Evolutionary conservation across 1,140 invertebrate genomes (phyloP), one percentile per base, ranked within the genome.

Genomic region (Pseudoatta argentina): DNA sequence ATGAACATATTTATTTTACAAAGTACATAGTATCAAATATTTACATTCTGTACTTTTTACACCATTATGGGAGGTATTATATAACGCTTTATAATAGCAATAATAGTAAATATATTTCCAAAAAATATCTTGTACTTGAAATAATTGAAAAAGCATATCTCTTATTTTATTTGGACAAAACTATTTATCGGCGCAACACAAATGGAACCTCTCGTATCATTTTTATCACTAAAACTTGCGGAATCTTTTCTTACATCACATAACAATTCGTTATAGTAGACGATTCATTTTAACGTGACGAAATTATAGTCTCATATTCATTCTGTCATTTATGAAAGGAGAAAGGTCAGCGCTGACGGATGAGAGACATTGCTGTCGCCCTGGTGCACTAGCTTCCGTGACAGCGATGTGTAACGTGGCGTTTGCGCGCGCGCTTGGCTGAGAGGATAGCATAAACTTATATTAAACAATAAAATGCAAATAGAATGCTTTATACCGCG

Each of bases 391-490:
- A 51, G 57, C 34, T 69, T 18, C 44, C 66, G 16, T 34, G 39
- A 67, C 57, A 39, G 48, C 61, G 44, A 72, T 71, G 61, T 86
- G 69, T 81, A 82, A 86, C 76, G 78, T 48, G 53, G 61, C 24
- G 44, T 63, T 16, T 39, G 71, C 53, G 30, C 53, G 30, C 48
- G 71, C 53, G 24, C 63, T 81, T 59, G 71, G 86, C 44, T 73
- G 86, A 88, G 86, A 88, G 86, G 72, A 82, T 82, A 85, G 89
- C 90, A 91, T 93, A 93, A 93, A 94, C 92, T 94, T 93, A 93
- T 93, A 94, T 94, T 93, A 93, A 94, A 94, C 92, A 93, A 93
- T 94, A 93, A 94, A 92, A 94, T 93, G 93, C 92, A 94, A 94
- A 94, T 94, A 91, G 87, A 91, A 91, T 77, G 89, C 79, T 91